These are phyloP conservation scores for Watsonalla binaria DNA, from an alignment of 2,888 invertebrate genomes.

Conservation along the genomic window DNA sequence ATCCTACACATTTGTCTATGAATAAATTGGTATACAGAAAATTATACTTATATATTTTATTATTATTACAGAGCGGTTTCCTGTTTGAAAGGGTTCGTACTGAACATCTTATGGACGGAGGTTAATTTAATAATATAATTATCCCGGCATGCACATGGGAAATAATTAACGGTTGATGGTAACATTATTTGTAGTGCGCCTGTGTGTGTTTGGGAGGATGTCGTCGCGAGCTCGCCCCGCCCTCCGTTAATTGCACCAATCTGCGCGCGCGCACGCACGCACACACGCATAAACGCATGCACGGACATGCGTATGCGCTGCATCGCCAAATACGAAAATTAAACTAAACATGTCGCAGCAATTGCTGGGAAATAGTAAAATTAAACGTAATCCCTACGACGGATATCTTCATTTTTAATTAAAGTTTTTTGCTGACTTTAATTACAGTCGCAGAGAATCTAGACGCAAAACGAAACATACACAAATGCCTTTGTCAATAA, in stretches of 20 bases:
- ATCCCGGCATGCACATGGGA: constrained; percentile 20
- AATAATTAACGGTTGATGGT: constrained; percentile 60
- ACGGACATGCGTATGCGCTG: constrained; percentile 31
- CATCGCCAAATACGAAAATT: constrained; percentile 48
- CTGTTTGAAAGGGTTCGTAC: neutral
- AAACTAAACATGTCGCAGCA: constrained; percentile 28
- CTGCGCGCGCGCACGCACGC: constrained; percentile 56
- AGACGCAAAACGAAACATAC: no score
- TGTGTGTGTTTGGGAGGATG: constrained; percentile 61
- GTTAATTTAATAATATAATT: neutral
- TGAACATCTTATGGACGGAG: neutral
- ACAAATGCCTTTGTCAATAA: no score
- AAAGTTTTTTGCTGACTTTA: no score
- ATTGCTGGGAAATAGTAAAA: neutral
- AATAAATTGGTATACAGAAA: no score
- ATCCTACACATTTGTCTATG: no score
- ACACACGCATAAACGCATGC: constrained; percentile 48
- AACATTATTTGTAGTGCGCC: constrained; percentile 47
- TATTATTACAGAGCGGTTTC: neutral
- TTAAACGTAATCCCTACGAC: neutral
- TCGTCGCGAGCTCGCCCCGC: constrained; percentile 66
- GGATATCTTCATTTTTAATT: neutral
- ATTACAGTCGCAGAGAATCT: no score
- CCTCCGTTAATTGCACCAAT: constrained; percentile 73
- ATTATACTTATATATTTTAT: neutral